Conservation (phyloP, 2,113 vertebrate genomes). For the Gorsachius goisagi region DNA sequence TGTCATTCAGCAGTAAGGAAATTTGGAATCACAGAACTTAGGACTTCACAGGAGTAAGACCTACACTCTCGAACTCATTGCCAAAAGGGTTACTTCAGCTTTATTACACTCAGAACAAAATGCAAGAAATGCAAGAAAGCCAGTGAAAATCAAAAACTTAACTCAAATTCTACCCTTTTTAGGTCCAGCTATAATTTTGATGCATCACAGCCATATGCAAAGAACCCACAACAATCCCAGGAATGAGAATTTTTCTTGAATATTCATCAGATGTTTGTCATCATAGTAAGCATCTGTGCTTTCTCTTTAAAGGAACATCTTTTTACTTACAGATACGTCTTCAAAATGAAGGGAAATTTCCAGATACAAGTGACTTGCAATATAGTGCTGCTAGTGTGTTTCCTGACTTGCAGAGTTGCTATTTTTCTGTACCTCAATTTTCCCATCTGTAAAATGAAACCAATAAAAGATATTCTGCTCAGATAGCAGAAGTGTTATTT, state of each 20-base stretch:
- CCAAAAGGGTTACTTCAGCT: not conserved
- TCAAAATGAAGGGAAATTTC: not conserved
- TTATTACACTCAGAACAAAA: not conserved
- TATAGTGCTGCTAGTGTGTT: not conserved
- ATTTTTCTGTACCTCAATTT: not conserved
- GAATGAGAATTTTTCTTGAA: not conserved
- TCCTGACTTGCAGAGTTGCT: not conserved
- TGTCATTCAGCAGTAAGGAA: not conserved
- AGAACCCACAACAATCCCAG: not conserved
- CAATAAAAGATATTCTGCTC: not conserved
- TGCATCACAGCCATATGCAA: not conserved
- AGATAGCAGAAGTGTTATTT: not conserved
- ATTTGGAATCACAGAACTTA: not conserved
- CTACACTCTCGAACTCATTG: not conserved
- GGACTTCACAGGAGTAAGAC: not conserved
- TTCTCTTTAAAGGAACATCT: not conserved
- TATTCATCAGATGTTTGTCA: not conserved
- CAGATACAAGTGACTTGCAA: not conserved
- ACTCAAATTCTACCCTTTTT: not conserved
- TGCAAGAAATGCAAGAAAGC: not conserved
- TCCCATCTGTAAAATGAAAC: not conserved
- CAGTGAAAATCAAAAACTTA: not conserved
- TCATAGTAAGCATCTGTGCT: not conserved
- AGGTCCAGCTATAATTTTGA: not conserved
- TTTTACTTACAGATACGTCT: not conserved